Conservation (phyloP, 2,888 invertebrate genomes). For the Hirtodrosophila duncani region DNA sequence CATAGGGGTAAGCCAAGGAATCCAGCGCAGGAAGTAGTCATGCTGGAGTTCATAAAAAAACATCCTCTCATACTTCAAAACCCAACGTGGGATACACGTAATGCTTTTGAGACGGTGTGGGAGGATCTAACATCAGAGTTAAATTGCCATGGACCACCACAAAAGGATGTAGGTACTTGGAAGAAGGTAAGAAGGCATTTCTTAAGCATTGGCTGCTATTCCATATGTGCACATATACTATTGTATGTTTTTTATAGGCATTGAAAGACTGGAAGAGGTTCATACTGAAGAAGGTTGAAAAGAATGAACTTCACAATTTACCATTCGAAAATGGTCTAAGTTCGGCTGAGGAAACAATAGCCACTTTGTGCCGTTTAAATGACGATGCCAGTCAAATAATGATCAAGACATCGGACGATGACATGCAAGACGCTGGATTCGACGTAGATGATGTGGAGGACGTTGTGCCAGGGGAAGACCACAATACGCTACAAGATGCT, state of each 20-base stretch:
- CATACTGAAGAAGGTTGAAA: slow-evolving; percentile 54
- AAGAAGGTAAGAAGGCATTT: slow-evolving; percentile 37
- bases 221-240: background rate
- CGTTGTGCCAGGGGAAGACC: slow-evolving; percentile 52
- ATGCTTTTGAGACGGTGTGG: slow-evolving; percentile 43
- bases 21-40: slow-evolving; percentile 41
- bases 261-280: slow-evolving; percentile 60
- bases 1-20: slow-evolving; percentile 51
- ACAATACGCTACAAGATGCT: slow-evolving; percentile 32
- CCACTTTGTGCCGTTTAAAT: slow-evolving; percentile 49
- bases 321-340: slow-evolving; percentile 50
- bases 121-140: slow-evolving; percentile 44
- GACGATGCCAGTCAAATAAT: slow-evolving; percentile 52
- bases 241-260: slow-evolving; percentile 24
- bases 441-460: slow-evolving; percentile 57
- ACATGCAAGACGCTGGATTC: slow-evolving; percentile 43
- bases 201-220: background rate
- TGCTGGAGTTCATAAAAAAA: slow-evolving; percentile 51
- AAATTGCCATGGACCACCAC: slow-evolving; percentile 45
- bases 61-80: slow-evolving; percentile 49
- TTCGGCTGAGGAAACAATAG: slow-evolving; percentile 55
- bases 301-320: slow-evolving; percentile 54
- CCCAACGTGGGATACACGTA: slow-evolving; percentile 53
- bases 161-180: slow-evolving; percentile 52
- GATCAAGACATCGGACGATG: slow-evolving; percentile 51